Conservation (phyloP, 2,797 vertebrate genomes). For the Nannoperca australis region DNA sequence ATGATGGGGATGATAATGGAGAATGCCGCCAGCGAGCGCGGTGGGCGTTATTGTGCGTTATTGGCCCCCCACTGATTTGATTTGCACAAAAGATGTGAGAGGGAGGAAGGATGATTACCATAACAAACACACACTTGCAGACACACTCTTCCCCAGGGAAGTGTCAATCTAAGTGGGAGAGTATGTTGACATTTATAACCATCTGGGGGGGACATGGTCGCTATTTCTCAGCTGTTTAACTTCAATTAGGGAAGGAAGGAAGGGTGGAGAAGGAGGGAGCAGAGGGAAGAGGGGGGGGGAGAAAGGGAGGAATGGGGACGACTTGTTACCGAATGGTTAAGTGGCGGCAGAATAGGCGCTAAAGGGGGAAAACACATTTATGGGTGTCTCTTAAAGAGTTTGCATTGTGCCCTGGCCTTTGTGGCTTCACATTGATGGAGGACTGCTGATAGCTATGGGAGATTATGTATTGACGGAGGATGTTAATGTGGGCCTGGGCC, state of each 20-base stretch:
- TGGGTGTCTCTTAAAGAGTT: slow-evolving; percentile 74
- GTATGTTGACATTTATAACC: slow-evolving; percentile 84
- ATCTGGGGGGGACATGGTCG: slow-evolving; percentile 74
- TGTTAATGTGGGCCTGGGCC: slow-evolving; percentile 59
- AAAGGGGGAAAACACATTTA: slow-evolving; percentile 65
- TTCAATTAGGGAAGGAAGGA: slow-evolving; percentile 72
- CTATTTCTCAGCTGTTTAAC: slow-evolving; percentile 81
- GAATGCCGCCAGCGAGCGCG: slow-evolving; percentile 63
- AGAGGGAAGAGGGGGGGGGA: neutral
- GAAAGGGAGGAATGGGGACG: neutral
- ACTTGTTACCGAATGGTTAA: slow-evolving; percentile 71
- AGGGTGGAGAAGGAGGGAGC: slow-evolving; percentile 3
- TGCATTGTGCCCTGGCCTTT: slow-evolving; percentile 68
- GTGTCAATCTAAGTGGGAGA: slow-evolving; percentile 83
- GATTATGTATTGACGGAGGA: slow-evolving; percentile 75
- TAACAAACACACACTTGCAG: slow-evolving; percentile 79
- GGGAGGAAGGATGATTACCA: slow-evolving; percentile 78
- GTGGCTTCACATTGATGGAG: slow-evolving; percentile 72
- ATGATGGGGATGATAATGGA: slow-evolving; percentile 69
- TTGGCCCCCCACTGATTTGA: slow-evolving; percentile 59
- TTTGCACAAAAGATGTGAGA: slow-evolving; percentile 79
- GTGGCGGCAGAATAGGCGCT: slow-evolving; percentile 59
- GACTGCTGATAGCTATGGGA: slow-evolving; percentile 68
- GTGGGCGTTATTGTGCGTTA: slow-evolving; percentile 70
- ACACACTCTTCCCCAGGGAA: slow-evolving; percentile 75